Conservation (phyloP, 1,140 invertebrate species). For the Hormaphis cornu region DNA sequence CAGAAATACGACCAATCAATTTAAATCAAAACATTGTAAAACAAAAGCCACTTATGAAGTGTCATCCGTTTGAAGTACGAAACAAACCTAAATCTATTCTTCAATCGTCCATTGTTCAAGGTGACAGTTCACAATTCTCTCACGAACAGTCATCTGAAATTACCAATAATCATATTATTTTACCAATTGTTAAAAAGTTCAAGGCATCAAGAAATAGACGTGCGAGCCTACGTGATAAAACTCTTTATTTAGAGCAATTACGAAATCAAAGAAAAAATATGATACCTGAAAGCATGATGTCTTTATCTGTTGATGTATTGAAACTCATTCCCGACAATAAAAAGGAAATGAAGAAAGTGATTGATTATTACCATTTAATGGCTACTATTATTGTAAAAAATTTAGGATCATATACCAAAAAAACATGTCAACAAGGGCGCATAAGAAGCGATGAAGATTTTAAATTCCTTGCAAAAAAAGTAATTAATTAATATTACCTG, state of each 20-base stretch:
- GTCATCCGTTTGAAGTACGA: conserved; percentile 17
- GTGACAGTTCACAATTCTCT: not conserved
- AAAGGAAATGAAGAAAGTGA: conserved; percentile 24
- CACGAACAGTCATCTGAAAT: not conserved
- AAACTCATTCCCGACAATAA: conserved; percentile 20
- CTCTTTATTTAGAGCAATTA: not conserved
- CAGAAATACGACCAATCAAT: conserved; percentile 7
- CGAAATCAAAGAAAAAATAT: conserved; percentile 13
- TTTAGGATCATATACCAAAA: conserved; percentile 22
- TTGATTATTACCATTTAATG: conserved; percentile 23
- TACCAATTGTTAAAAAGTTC: conserved; percentile 16
- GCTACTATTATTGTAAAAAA: conserved; percentile 12
- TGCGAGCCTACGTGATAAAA: not conserved
- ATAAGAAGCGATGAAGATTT: conserved; percentile 21
- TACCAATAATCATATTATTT: not conserved
- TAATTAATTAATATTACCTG: not conserved
- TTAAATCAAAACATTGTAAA: conserved; percentile 5
- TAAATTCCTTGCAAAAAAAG: conserved; percentile 23
- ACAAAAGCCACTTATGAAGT: conserved; percentile 21
- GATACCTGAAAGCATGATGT: conserved; percentile 20
- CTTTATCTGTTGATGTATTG: conserved; percentile 19
- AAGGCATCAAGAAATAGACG: conserved; percentile 10
- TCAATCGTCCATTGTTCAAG: not conserved
- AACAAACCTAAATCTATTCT: conserved; percentile 6
- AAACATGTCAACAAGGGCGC: conserved; percentile 20